Evolutionary conservation across 1,140 invertebrate species (phyloP).

Genomic region (Drosophila hydei): DNA sequence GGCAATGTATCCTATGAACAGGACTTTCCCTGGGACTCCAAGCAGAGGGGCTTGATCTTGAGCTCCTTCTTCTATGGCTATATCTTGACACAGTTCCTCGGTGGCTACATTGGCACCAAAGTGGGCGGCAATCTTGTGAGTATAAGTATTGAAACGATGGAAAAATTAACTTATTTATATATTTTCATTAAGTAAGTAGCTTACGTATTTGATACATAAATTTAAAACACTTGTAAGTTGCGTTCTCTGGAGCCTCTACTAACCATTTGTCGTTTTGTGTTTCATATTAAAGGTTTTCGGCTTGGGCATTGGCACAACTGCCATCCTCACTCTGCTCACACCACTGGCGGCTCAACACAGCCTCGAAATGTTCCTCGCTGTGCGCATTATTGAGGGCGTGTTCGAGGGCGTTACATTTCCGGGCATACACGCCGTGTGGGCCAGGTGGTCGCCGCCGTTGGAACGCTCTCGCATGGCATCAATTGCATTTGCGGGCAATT

Average conservation of each 20-base stretch:
- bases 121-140: conserved; percentile 89
- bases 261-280: background rate
- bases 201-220: background rate
- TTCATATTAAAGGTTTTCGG: conserved; percentile 87
- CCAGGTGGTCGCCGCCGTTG: conserved; percentile 93
- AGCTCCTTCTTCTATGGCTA: conserved; percentile 95
- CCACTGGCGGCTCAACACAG: conserved; percentile 90
- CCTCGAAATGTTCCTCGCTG: conserved; percentile 88
- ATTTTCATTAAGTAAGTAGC: too few species aligned
- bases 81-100: conserved; percentile 89
- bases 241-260: background rate
- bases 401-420: conserved; percentile 97
- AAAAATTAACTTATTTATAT: background rate
- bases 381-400: conserved; percentile 93
- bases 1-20: conserved; percentile 85
- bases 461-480: conserved; percentile 92
- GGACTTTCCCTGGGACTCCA: conserved; percentile 93
- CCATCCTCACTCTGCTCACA: conserved; percentile 92
- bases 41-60: conserved; percentile 91
- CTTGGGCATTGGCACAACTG: conserved; percentile 91
- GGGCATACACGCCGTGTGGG: conserved; percentile 94
- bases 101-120: conserved; percentile 89
- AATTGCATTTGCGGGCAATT: conserved; percentile 92
- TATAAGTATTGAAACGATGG: conserved; percentile 11
- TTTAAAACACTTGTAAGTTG: background rate